Evolutionary conservation across 2,888 invertebrate genomes (phyloP).

Genomic region (Orthosia gothica): DNA sequence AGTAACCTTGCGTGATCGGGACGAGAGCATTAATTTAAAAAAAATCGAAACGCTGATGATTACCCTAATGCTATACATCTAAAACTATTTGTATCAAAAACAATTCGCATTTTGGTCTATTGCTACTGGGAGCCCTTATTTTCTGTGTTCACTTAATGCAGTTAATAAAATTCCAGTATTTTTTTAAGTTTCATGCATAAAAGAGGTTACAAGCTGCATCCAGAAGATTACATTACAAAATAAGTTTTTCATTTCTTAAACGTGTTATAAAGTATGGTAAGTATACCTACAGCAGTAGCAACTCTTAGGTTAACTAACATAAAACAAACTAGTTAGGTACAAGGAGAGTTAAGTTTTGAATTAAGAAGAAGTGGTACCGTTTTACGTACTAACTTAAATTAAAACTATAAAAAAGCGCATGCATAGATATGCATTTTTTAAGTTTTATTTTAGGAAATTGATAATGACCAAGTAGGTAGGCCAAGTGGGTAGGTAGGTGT

Average conservation of each 20-base stretch:
- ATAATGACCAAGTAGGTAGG: too few relatives aligned
- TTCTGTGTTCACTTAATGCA: background rate
- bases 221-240: conserved; percentile 3
- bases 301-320: conserved; percentile 1
- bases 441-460: too few relatives aligned
- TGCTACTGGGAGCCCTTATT: too few relatives aligned
- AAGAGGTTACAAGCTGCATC: background rate
- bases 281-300: background rate
- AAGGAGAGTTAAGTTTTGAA: background rate
- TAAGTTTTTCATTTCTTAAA: conserved; percentile 13
- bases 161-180: background rate
- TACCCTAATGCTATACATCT: too few relatives aligned
- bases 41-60: too few relatives aligned
- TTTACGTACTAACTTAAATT: background rate
- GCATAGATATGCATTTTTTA: too few relatives aligned
- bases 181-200: background rate
- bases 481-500: too few relatives aligned
- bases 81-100: too few relatives aligned
- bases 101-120: too few relatives aligned
- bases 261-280: background rate
- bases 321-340: conserved; percentile 5
- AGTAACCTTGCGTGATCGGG: too few relatives aligned
- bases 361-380: too few relatives aligned
- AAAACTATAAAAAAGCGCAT: background rate
- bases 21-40: too few relatives aligned